phyloP scores from a whole-genome alignment of 1,140 invertebrate species.

The Acromyrmex echinatior region DNA sequence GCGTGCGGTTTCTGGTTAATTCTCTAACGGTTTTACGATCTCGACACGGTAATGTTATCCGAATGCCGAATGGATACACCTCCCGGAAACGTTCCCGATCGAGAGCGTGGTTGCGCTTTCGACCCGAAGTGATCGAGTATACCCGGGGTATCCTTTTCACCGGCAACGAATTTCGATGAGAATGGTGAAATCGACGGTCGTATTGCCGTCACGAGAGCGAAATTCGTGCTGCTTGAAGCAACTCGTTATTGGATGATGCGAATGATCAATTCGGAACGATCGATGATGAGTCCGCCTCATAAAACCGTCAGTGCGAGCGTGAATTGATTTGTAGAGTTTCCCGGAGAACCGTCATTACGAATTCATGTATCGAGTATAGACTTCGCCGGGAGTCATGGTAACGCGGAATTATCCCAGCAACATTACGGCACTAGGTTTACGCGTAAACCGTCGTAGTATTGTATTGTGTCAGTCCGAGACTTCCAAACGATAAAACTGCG shows the following conservation, averaged over 20 bases:
- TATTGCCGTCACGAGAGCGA: conserved; percentile 30
- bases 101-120: conserved; percentile 22
- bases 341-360: conserved; percentile 44
- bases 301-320: conserved; percentile 14
- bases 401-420: conserved; percentile 55
- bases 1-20: conserved; percentile 32
- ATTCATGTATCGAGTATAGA: conserved; percentile 48
- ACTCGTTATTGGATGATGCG: neutral
- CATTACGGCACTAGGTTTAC: conserved; percentile 59
- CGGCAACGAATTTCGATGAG: conserved; percentile 58
- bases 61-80: conserved; percentile 15
- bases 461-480: conserved; percentile 50
- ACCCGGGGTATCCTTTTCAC: conserved; percentile 46
- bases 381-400: conserved; percentile 15
- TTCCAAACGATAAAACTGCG: conserved; percentile 62
- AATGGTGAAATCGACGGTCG: conserved; percentile 52
- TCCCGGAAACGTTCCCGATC: conserved; percentile 31
- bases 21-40: conserved; percentile 9
- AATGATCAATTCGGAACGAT: neutral
- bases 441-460: conserved; percentile 36
- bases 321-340: conserved; percentile 42
- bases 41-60: conserved; percentile 14
- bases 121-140: conserved; percentile 15
- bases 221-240: conserved; percentile 32
- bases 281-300: neutral